Conservation (phyloP, 2,797 vertebrate species). For the Leuciscus waleckii region DNA sequence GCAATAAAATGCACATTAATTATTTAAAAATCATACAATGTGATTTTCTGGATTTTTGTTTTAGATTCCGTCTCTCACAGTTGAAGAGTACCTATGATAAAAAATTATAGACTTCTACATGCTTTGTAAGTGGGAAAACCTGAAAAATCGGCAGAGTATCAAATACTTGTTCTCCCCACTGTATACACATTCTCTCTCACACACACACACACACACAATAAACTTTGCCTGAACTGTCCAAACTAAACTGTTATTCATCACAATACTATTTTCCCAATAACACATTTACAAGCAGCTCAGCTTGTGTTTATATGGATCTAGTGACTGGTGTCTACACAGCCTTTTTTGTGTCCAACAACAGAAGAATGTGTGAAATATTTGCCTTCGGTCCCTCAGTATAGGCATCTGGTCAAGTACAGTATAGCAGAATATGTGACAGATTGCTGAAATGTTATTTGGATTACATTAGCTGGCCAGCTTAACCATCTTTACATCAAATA, state of each 20-base stretch:
- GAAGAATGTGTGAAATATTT: constrained; percentile 33
- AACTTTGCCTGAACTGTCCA: background rate
- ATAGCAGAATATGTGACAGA: constrained; percentile 47
- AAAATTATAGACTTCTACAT: no score
- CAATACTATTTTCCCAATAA: background rate
- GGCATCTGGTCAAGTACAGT: constrained; percentile 25
- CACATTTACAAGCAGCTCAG: constrained; percentile 35
- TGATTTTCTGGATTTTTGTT: no score
- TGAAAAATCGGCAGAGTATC: no score
- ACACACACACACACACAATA: background rate
- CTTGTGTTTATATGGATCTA: constrained; percentile 28
- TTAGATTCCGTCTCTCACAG: no score
- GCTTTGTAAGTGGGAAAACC: no score
- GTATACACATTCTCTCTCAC: no score
- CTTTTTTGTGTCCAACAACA: constrained; percentile 32
- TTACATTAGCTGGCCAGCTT: constrained; percentile 50
- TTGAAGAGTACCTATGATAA: no score
- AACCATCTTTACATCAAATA: constrained; percentile 53
- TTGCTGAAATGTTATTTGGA: constrained; percentile 56
- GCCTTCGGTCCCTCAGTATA: background rate
- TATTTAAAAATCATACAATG: no score
- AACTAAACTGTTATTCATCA: background rate
- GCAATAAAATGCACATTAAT: no score
- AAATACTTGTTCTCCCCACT: no score
- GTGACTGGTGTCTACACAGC: constrained; percentile 29